Conservation (phyloP, 2,888 invertebrate genomes). For the Acronicta psi region DNA sequence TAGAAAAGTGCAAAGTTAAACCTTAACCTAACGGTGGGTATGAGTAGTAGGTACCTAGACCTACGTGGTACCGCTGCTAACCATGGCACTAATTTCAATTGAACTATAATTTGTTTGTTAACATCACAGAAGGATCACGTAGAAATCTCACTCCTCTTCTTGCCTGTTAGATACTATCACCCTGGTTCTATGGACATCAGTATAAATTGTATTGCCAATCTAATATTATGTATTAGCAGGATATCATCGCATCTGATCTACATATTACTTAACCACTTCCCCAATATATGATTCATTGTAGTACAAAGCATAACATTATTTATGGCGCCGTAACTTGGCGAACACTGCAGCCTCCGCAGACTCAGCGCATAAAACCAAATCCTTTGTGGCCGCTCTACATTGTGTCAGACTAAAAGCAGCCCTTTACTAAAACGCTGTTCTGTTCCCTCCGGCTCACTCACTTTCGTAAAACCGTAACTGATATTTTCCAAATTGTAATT, state of each 20-base stretch:
- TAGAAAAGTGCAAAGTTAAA: background rate
- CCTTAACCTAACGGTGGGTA: too few relatives aligned
- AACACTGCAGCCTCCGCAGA: slow-evolving; percentile 14
- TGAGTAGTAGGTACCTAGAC: too few relatives aligned
- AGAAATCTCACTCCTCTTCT: too few relatives aligned
- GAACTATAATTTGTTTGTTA: too few relatives aligned
- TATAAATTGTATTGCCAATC: background rate
- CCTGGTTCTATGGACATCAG: background rate
- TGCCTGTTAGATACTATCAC: too few relatives aligned
- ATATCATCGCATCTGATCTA: background rate
- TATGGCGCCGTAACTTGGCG: slow-evolving; percentile 14
- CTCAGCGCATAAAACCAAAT: slow-evolving; percentile 7
- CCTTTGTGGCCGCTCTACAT: slow-evolving; percentile 6
- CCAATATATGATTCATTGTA: slow-evolving; percentile 12
- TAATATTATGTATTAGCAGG: background rate
- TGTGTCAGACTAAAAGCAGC: slow-evolving; percentile 9
- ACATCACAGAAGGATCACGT: too few relatives aligned
- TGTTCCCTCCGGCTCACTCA: background rate
- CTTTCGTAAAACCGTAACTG: slow-evolving; percentile 41
- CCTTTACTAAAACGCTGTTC: slow-evolving; percentile 3
- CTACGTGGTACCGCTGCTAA: too few relatives aligned
- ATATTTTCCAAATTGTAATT: slow-evolving; percentile 47
- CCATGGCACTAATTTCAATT: too few relatives aligned
- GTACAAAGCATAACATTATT: slow-evolving; percentile 14
- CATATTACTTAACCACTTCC: background rate